Evolutionary conservation across 2,797 vertebrate species (phyloP).

Genomic region (Mastacembelus armatus): DNA sequence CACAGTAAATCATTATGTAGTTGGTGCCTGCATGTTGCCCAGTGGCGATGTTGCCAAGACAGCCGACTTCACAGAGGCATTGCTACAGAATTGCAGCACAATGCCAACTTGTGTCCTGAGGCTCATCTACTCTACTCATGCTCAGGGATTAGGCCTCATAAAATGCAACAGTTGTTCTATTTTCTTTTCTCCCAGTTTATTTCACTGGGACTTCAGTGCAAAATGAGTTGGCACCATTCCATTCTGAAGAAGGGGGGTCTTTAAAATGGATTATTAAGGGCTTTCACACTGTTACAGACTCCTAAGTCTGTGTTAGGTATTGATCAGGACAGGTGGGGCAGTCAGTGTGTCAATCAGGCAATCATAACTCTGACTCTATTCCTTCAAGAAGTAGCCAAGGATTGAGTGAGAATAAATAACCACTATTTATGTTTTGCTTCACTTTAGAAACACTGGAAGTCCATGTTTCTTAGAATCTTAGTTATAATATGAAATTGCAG

Average conservation of each 20-base stretch:
- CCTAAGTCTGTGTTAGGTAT: conserved; percentile 30
- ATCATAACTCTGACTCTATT: background rate
- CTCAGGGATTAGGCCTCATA: conserved; percentile 55
- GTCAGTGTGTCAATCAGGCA: background rate
- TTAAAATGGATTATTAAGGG: conserved; percentile 40
- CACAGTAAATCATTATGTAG: conserved; percentile 9
- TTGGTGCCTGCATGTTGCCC: conserved; percentile 17
- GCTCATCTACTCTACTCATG: conserved; percentile 56
- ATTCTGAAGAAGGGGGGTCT: conserved; percentile 16
- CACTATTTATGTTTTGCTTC: background rate
- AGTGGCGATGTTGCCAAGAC: conserved; percentile 31
- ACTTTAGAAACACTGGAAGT: background rate
- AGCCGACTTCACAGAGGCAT: conserved; percentile 38
- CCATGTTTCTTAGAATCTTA: background rate
- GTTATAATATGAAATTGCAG: background rate
- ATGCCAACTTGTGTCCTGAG: conserved; percentile 59
- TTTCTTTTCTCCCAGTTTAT: conserved; percentile 45
- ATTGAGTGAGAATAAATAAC: no score
- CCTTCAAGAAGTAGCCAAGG: background rate
- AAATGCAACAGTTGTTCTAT: conserved; percentile 63
- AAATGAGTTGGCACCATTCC: conserved; percentile 54
- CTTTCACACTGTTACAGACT: conserved; percentile 46
- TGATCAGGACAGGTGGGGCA: conserved; percentile 4
- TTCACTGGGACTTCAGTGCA: conserved; percentile 36
- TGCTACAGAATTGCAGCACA: conserved; percentile 69